Evolutionary conservation across 2,113 vertebrate genomes (phyloP).

Genomic region (Addax nasomaculatus): DNA sequence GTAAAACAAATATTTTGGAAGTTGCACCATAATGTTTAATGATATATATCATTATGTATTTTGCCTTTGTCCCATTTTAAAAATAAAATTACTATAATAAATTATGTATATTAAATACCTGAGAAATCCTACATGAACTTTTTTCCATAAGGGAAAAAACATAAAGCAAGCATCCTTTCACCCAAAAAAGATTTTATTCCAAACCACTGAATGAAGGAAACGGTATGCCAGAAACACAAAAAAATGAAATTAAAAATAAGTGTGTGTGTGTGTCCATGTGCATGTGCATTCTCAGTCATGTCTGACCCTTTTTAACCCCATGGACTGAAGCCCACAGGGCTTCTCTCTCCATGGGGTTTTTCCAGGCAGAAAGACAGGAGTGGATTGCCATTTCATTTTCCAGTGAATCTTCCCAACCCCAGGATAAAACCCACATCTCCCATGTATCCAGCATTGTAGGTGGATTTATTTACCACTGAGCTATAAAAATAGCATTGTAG

Average conservation of each 20-base stretch:
- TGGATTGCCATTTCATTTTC: not conserved
- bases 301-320: not conserved
- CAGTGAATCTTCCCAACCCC: not conserved
- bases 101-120: not conserved
- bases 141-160: not conserved
- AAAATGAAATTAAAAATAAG: not conserved
- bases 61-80: not conserved
- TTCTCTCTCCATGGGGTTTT: not conserved
- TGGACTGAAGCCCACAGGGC: not conserved
- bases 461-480: not conserved
- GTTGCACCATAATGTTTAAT: not conserved
- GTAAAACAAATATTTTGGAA: not conserved
- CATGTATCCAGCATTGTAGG: not conserved
- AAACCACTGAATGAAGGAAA: not conserved
- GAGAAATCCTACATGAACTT: not conserved
- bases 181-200: not conserved
- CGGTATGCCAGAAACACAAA: not conserved
- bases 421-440: not conserved
- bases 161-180: rapidly evolving
- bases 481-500: not conserved
- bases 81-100: not conserved
- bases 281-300: not conserved
- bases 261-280: rapidly evolving
- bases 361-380: not conserved
- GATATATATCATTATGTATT: not conserved